Base-by-base conservation (phyloP, 2,888 invertebrate genomes). In the Himalopsyche tibetana region DNA sequence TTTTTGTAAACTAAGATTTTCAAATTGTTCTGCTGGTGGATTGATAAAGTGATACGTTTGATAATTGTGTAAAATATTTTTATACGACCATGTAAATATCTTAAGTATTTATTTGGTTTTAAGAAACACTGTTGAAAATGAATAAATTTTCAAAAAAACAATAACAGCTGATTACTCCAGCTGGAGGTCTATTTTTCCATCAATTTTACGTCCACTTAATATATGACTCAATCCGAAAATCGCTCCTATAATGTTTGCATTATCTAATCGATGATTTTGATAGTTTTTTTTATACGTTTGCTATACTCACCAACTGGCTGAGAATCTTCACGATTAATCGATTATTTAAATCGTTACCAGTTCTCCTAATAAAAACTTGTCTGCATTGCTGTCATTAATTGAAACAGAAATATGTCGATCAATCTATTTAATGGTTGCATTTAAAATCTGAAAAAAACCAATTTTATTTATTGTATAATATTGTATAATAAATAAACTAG, bases 131-230 rank as follows among this genome's bases (percentile, higher is more conserved):
- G 51, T 15, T 15, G 15, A 51, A 51, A 51, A 51, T 51, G 51
- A 51, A 51, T 51, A 51, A 51, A 51, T 51, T 51, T 51, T 51
- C 51, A 15, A 51, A 51, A 51, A 2, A 51, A 51, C 12, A 51
- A 51, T 15, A 51, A 12, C 51, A 3, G 51, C 51, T 15, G 51
- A 51, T 5, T 15, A 51, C 15, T 51, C 15, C 28, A 28, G 28
- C 28, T 8, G 63, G n/a, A 63, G 63, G 63, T 63, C 63, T 63
- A 11, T 19, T 63, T 63, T 63, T 63, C 63, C 63, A 63, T 28
- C n/a, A 63, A 63, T 28, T 63, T 63, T 3, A 19, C 63, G 63
- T 63, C 5, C 51, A 8, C 19, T 28, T 28, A 3, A n/a, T 19
- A 63, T 19, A 63, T 63, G 63, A 5, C 63, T 63, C 63, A 63